Evolutionary conservation across 2,113 vertebrate species (phyloP).

Genomic region (Promerops cafer): DNA sequence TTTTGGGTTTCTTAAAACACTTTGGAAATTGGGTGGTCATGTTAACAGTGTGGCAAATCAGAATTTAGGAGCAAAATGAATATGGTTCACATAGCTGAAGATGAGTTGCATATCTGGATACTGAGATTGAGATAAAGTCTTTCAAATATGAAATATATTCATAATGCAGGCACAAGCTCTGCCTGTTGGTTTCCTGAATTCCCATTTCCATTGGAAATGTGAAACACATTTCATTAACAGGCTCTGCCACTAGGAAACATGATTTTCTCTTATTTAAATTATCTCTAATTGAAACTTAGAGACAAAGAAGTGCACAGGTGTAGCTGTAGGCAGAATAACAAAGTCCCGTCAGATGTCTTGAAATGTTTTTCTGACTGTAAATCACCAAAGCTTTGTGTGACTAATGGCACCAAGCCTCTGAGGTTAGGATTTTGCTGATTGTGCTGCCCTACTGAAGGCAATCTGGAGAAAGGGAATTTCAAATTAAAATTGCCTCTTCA

Average conservation of each 20-base stretch:
- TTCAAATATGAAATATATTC: constrained; percentile 16
- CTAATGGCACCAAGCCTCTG: neutral
- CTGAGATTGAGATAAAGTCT: neutral
- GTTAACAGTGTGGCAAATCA: neutral
- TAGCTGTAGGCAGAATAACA: constrained; percentile 50
- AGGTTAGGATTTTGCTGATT: constrained; percentile 49
- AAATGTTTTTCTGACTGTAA: constrained; percentile 42
- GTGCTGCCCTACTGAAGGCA: neutral
- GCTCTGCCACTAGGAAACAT: constrained; percentile 20
- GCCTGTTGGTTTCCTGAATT: constrained; percentile 13
- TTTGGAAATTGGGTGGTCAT: neutral
- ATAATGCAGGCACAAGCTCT: constrained; percentile 11
- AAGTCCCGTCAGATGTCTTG: constrained; percentile 17
- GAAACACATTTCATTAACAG: constrained; percentile 26
- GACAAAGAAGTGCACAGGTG: constrained; percentile 44
- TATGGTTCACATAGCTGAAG: neutral
- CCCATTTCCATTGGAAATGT: constrained; percentile 52
- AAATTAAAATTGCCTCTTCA: constrained; percentile 33
- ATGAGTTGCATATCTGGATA: neutral
- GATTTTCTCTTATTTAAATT: constrained; percentile 54
- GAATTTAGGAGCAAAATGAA: neutral
- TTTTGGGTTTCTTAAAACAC: neutral
- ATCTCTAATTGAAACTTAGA: constrained; percentile 43
- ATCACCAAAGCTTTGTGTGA: constrained; percentile 24
- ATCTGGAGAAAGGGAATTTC: neutral